Percentiles rank a stretch among this genome's conserved stretches.
phyloP scores from a whole-genome alignment of 2,113 vertebrate genomes.

The Corythornis vintsioides region DNA sequence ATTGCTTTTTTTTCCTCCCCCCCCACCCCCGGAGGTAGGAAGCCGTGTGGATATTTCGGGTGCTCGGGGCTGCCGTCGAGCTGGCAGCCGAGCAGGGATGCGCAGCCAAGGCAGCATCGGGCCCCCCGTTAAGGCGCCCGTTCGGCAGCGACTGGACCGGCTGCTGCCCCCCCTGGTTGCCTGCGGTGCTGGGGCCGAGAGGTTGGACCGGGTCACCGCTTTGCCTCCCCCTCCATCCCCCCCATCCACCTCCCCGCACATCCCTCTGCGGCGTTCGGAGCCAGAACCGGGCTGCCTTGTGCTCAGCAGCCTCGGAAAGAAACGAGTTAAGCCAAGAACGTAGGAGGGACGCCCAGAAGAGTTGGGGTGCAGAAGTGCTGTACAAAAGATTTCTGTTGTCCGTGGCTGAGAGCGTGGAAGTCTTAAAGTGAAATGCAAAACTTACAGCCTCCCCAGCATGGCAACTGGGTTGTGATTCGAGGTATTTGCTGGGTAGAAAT shows the following conservation, averaged over 20 bases:
- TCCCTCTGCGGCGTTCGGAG: constrained; percentile 21
- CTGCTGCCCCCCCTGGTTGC: constrained; percentile 52
- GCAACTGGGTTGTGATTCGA: constrained; percentile 56
- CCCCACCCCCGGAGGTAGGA: background rate
- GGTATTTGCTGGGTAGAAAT: constrained; percentile 48
- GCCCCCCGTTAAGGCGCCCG: constrained; percentile 1
- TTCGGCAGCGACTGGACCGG: constrained; percentile 13
- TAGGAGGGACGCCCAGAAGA: constrained; percentile 63
- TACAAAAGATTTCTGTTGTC: constrained; percentile 69
- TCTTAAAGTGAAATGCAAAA: constrained; percentile 71
- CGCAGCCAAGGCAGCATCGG: constrained; percentile 18
- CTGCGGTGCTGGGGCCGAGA: constrained; percentile 32
- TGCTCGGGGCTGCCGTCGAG: background rate
- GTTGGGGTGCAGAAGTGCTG: constrained; percentile 66
- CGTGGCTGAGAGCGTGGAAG: constrained; percentile 32
- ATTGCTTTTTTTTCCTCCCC: background rate
- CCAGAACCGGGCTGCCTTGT: background rate
- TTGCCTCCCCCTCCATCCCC: background rate
- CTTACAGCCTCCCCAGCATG: constrained; percentile 40
- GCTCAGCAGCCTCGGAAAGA: constrained; percentile 12
- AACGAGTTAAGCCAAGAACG: constrained; percentile 64
- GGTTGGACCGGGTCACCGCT: constrained; percentile 42
- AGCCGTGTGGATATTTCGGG: background rate
- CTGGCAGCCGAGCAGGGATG: constrained; percentile 28
- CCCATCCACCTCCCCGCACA: background rate